Conservation (phyloP, 2,797 vertebrate genomes). For the Carcharodon carcharias region DNA sequence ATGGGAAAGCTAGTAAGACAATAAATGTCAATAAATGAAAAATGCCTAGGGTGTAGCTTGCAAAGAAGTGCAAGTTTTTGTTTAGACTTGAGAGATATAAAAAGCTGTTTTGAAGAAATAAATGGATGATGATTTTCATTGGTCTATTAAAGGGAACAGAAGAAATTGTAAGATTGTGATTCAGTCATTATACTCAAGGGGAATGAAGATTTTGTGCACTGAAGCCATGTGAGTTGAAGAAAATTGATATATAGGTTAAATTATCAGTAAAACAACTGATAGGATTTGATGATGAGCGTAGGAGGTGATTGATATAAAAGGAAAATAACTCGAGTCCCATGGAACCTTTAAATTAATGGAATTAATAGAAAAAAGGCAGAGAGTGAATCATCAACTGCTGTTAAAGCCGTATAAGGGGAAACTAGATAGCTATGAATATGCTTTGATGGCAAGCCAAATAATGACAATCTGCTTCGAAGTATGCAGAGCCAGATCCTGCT, state of each 20-base stretch:
- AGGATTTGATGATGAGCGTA: not conserved
- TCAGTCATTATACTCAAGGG: not conserved
- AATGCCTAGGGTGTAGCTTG: not conserved
- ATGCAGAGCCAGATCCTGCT: not conserved
- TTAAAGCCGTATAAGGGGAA: not conserved
- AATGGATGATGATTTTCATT: not conserved
- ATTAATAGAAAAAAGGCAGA: not conserved
- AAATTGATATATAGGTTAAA: not conserved
- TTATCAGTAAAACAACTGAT: slow-evolving; percentile 4
- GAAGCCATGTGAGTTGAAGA: not conserved
- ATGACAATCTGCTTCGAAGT: not conserved
- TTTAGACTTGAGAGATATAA: not conserved
- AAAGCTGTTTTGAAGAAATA: not conserved
- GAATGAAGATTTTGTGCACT: not conserved
- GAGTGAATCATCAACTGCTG: not conserved
- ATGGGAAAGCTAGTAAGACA: not conserved
- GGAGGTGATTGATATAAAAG: not conserved
- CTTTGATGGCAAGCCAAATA: not conserved
- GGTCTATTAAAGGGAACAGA: not conserved
- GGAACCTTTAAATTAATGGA: not conserved
- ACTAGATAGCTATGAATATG: not conserved
- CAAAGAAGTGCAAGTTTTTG: not conserved
- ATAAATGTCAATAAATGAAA: not conserved
- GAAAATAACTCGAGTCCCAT: not conserved
- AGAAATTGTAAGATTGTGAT: not conserved